Percentiles rank a stretch among this genome's conserved stretches.
Conservation (phyloP, 2,113 vertebrate species). For the Eidolon helvum region DNA sequence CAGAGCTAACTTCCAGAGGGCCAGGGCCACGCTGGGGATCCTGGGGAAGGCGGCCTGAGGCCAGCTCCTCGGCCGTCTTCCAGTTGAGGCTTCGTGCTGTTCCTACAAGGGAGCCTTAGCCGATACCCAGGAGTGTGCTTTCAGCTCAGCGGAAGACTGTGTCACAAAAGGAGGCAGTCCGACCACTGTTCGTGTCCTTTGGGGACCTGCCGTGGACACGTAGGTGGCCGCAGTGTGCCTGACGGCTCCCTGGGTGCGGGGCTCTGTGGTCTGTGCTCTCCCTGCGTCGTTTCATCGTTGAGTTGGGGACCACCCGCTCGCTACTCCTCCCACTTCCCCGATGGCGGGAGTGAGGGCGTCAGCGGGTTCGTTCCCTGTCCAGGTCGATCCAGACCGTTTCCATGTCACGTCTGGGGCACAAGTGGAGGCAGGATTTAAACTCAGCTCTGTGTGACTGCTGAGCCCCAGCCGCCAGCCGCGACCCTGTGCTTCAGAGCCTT, state of each 20-base stretch:
- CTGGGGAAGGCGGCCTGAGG: background rate
- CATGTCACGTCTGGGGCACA: no score
- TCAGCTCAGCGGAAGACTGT: background rate
- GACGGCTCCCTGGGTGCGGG: no score
- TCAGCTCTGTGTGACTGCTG: background rate
- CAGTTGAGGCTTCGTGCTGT: accelerated
- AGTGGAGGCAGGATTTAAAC: background rate
- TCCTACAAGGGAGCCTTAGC: background rate
- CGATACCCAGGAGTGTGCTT: background rate
- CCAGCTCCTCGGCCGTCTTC: background rate
- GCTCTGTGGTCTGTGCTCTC: background rate
- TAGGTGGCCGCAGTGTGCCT: background rate
- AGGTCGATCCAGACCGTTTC: background rate
- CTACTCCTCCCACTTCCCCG: background rate
- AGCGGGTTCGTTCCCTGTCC: background rate
- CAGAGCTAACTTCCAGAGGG: background rate
- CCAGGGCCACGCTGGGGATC: accelerated
- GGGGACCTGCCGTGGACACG: background rate
- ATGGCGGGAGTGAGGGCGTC: background rate
- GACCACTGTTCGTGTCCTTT: accelerated
- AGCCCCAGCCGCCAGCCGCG: background rate
- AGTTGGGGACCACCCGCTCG: accelerated
- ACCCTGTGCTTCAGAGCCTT: background rate
- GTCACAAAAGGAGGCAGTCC: background rate
- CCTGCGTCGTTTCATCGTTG: background rate